phyloP scores from a whole-genome alignment of 2,888 invertebrate species.

The Acleris laterana region DNA sequence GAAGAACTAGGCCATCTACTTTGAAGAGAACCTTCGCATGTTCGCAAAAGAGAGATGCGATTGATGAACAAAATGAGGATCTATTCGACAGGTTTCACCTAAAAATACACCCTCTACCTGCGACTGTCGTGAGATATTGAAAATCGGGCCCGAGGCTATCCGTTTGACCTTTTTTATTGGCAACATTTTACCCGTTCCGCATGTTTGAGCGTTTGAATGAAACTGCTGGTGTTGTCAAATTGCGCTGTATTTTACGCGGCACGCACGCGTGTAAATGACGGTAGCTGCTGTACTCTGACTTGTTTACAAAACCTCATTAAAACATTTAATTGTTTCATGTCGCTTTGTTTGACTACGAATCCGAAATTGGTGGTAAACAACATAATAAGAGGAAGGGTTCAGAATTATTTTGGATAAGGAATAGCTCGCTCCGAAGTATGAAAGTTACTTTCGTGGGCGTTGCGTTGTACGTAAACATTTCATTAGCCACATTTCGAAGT shows the following conservation, averaged over 20 bases:
- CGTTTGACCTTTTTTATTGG: constrained; percentile 80
- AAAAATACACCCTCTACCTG: constrained; percentile 54
- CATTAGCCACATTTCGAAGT: too few species aligned
- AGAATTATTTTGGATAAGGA: not conserved
- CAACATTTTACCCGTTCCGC: constrained; percentile 78
- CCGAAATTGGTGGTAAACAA: constrained; percentile 6
- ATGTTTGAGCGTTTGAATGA: constrained; percentile 58
- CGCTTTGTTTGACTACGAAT: constrained; percentile 19
- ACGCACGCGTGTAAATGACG: constrained; percentile 25
- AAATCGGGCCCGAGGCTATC: constrained; percentile 70
- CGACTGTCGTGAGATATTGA: constrained; percentile 75
- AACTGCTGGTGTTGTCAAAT: constrained; percentile 66
- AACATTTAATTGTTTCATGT: constrained; percentile 27
- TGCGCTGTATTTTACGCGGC: constrained; percentile 45
- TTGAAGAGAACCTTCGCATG: constrained; percentile 39
- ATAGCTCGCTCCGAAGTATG: not conserved
- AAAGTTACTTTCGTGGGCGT: too few species aligned
- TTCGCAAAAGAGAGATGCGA: constrained; percentile 54
- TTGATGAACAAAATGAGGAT: constrained; percentile 71
- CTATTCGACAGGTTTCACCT: constrained; percentile 60
- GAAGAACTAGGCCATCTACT: not conserved
- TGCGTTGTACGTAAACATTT: too few species aligned
- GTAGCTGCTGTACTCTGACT: constrained; percentile 17
- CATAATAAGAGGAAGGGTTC: not conserved
- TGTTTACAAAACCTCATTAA: constrained; percentile 32